Evolutionary conservation across 2,888 invertebrate species (phyloP), one percentile per base, ranked within the genome.

Genomic region (Ceriagrion tenellum): DNA sequence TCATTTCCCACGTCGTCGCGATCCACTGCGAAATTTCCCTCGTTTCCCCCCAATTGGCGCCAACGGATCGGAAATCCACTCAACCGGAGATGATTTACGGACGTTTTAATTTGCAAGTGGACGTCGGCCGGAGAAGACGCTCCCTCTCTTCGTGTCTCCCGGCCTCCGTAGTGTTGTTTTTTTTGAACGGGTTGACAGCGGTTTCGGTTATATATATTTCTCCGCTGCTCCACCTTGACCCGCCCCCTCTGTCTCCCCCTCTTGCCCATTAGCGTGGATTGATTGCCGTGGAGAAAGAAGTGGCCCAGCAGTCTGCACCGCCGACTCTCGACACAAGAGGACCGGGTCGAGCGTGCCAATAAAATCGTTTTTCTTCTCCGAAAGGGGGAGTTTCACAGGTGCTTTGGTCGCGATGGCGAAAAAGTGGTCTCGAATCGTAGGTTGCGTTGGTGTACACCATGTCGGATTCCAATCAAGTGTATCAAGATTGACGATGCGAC

Each of bases 141-240:
- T 23, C 69, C 69, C 10, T 12, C 69, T 59, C 59, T 0, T 59
- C 59, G 10, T 59, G 18, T 20, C 16, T 20, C 59, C 2, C 69
- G 2, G 10, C 69, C 69, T 8, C 1, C 10, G 69, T 26, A n/a
- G 35, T 35, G 35, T 35, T 6, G 16, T 18, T 16, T 35, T 81
- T 81, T 81, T 81, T 81, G 35, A 81, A 81, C 81, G 81, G 81
- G 81, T 81, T 81, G 81, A 35, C 81, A 81, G 81, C 81, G 81
- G 30, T 23, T 26, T 35, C 35, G 81, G 81, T n/a, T 23, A 69
- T n/a, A 18, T 30, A 18, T 35, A 10, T 35, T 81, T 81, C 18
- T 35, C 35, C n/a, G n/a, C 81, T 16, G 6, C 81, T 35, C 35
- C 35, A 47, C 81, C 69, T 69, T 81, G 26, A 30, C 35, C 81